Base-by-base conservation (phyloP, 2,113 vertebrate species). In the Hippocampus abdominalis region DNA sequence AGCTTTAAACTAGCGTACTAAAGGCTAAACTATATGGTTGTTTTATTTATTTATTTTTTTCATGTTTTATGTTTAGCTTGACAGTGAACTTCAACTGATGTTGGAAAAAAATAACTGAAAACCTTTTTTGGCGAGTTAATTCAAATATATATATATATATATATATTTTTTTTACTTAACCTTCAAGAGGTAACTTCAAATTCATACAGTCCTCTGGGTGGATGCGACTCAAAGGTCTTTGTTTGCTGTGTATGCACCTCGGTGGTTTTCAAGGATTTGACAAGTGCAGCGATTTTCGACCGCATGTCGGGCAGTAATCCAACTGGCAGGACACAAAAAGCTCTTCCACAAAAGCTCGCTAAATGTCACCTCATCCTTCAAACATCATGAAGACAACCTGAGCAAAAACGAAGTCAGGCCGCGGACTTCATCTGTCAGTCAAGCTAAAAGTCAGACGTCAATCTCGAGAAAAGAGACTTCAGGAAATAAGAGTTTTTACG, bases 201-300 rank as follows among this genome's bases (percentile, higher is more conserved):
- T 75, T 66, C 54, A 67, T 70, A 60, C 60, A 32, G 59, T 65
- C 78, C 78, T 86, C 89, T 81, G 78, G 75, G 73, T 16, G 1
- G 46, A 77, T 65, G 65, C 61, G 70, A 79, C 18, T 25, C 66
- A 4, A 75, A 48, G 23, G 5, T 56, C 70, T 71, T 62, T 73
- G 68, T 74, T 72, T 76, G 70, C 72, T 59, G 65, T 82, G 74
- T 76, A 68, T 71, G 76, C 78, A 81, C 74, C 69, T 83, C 64
- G n/a, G 65, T 77, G 78, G 61, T 81, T 74, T 56, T 64, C 46
- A 70, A 68, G 72, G 74, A 69, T 75, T 76, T 66, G 74, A 83
- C 71, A 72, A 60, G 40, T 46, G 46, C 11, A 2, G 48, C 1
- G 10, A 63, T 64, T 69, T 69, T 59, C 64, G 64, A 60, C 32